phyloP scores from a whole-genome alignment of 2,888 invertebrate species.

The Eumacrocentrus americanus region DNA sequence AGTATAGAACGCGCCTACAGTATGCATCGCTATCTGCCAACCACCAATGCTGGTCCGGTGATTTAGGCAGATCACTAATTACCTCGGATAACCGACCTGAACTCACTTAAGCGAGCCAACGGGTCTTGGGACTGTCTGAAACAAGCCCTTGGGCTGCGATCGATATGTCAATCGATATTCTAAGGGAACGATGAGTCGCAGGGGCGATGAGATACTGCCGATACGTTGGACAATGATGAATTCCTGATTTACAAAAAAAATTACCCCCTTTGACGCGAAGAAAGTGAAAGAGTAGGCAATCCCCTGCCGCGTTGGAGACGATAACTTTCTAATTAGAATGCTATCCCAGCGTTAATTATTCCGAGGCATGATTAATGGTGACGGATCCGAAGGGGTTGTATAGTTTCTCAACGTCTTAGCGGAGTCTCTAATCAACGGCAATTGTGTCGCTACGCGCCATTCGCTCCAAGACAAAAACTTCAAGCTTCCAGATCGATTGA shows the following conservation, averaged over 20 bases:
- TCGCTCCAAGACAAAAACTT: background rate
- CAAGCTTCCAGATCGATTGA: background rate
- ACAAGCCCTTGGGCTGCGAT: constrained; percentile 6
- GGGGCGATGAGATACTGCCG: background rate
- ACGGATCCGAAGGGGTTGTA: constrained; percentile 37
- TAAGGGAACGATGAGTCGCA: background rate
- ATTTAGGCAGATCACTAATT: constrained; percentile 57
- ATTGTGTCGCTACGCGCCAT: constrained; percentile 1
- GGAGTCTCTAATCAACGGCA: constrained; percentile 25
- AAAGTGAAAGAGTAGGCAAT: constrained; percentile 14
- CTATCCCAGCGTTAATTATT: constrained; percentile 54
- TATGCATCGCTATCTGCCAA: constrained; percentile 48
- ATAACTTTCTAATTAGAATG: constrained; percentile 56
- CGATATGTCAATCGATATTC: constrained; percentile 25
- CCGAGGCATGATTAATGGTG: constrained; percentile 51
- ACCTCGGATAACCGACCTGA: constrained; percentile 48
- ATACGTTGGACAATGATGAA: constrained; percentile 11
- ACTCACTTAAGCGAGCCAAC: constrained; percentile 47
- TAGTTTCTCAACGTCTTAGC: constrained; percentile 23
- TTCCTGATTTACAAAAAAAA: constrained; percentile 2
- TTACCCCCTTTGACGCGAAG: background rate
- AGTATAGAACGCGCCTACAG: constrained; percentile 46
- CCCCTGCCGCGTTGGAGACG: constrained; percentile 42
- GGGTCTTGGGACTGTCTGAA: constrained; percentile 20
- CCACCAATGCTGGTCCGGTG: constrained; percentile 48